Base-by-base conservation (phyloP, 2,888 invertebrate species). In the Tinea trinotella region DNA sequence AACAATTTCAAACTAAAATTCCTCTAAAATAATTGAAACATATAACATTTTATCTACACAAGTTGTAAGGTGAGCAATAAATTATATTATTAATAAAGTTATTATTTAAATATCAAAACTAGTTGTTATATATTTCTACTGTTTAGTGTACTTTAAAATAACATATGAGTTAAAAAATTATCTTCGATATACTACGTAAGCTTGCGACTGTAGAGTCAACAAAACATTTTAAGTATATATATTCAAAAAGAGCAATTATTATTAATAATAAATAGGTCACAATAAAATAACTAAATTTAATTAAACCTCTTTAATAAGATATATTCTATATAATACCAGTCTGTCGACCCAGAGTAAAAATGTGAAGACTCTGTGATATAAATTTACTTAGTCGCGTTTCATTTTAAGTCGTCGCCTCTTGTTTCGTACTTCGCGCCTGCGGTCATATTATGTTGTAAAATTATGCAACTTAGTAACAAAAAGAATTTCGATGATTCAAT, bases 161-260 rank as follows among this genome's bases (percentile, higher is more conserved):
- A 40, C 40, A 13, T 40, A 40, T 40, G 13, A 40, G 40, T 40
- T 40, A 15, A 40, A 40, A 40, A 40, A 40, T 15, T 40, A 40
- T 40, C n/a, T n/a, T 13, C 7, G 15, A 2, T 40, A n/a, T n/a
- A n/a, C n/a, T n/a, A 40, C 13, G 13, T 40, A 40, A 40, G 24
- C 24, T 7, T 24, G 13, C 13, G 40, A 40, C 15, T 40, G 40
- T 40, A 40, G 6, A 15, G 40, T 13, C 13, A 40, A 12, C 40
- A 40, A 40, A 40, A 40, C 40, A 2, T n/a, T n/a, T n/a, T n/a
- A n/a, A 35, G 35, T n/a, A 35, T 9, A 24, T 24, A 24, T n/a
- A n/a, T 9, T 24, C 9, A 5, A 24, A 24, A 24, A 5, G 6
- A 7, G 9, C 24, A 9, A 24, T 24, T 24, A 24, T 9, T 24